A percentile compares a stretch with the other conserved stretches of the same genome.
Evolutionary conservation across 2,888 invertebrate genomes (phyloP).

Genomic region (Andricus quercusramuli): DNA sequence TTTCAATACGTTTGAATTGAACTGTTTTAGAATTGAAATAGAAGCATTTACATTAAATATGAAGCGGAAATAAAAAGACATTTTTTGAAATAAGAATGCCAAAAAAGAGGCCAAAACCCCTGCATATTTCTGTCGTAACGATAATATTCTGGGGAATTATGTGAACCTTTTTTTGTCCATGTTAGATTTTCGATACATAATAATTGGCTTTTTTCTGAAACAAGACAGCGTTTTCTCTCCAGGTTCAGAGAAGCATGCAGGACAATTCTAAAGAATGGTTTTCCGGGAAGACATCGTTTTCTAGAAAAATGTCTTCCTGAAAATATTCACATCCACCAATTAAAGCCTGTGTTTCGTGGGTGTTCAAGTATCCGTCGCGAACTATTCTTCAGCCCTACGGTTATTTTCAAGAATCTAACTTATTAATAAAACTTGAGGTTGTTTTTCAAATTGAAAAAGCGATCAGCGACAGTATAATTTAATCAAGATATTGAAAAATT

Average conservation of each 20-base stretch:
- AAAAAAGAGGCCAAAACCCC: neutral
- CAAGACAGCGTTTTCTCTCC: slow-evolving; percentile 3
- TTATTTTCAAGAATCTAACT: neutral
- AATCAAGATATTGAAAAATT: no score
- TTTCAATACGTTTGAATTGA: no score
- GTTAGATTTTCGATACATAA: slow-evolving; percentile 7
- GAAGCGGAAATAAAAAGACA: no score
- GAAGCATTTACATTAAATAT: no score
- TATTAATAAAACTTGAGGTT: neutral
- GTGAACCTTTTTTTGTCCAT: neutral
- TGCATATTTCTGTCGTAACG: no score
- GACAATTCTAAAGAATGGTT: slow-evolving; percentile 32
- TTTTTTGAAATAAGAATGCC: no score
- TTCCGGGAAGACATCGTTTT: slow-evolving; percentile 33
- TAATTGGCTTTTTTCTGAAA: neutral
- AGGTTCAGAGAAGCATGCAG: neutral
- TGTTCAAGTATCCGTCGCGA: slow-evolving; percentile 7
- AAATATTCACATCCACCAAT: slow-evolving; percentile 24
- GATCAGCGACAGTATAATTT: no score
- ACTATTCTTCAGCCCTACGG: neutral
- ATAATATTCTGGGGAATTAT: neutral
- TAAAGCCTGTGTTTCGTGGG: slow-evolving; percentile 20
- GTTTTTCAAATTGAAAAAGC: no score
- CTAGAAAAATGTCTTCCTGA: slow-evolving; percentile 9
- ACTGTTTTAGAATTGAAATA: no score